These are phyloP conservation scores for Syngnathus floridae DNA, from an alignment of 2,113 vertebrate species.

Conservation along the genomic window DNA sequence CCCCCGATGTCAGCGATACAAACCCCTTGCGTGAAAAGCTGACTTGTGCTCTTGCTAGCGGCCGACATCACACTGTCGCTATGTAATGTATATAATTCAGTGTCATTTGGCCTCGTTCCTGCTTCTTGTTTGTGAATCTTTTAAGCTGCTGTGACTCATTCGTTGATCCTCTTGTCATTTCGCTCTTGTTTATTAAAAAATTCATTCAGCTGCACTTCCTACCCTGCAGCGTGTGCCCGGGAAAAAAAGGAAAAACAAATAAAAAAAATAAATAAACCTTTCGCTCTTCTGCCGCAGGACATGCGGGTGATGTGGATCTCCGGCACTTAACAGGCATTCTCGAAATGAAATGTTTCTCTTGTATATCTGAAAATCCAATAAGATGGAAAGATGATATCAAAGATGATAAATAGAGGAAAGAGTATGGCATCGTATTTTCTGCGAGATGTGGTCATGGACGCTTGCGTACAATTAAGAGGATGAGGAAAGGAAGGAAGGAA, in stretches of 20 bases:
- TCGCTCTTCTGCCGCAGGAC: background rate
- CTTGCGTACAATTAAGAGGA: background rate
- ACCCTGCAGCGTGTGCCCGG: background rate
- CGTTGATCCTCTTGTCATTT: background rate
- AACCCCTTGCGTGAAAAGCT: background rate
- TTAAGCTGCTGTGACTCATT: constrained; percentile 7
- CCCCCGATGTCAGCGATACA: background rate
- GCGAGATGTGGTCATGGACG: background rate
- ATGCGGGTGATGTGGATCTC: no score
- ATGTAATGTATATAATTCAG: constrained; percentile 9
- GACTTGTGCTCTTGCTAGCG: constrained; percentile 2
- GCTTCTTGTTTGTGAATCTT: background rate
- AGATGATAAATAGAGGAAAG: background rate
- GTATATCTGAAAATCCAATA: background rate
- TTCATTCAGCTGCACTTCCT: constrained; percentile 7
- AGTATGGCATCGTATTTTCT: background rate
- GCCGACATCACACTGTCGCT: background rate
- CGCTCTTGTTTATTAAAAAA: constrained; percentile 6
- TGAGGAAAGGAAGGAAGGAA: no score
- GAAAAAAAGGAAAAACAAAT: background rate
- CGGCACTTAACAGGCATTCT: background rate
- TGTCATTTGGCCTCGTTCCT: background rate
- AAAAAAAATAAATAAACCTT: no score
- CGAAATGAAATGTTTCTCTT: background rate
- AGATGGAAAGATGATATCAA: background rate